These are phyloP conservation scores for Epicauta chinensis DNA, from an alignment of 1,140 invertebrate species.

Conservation along the genomic window DNA sequence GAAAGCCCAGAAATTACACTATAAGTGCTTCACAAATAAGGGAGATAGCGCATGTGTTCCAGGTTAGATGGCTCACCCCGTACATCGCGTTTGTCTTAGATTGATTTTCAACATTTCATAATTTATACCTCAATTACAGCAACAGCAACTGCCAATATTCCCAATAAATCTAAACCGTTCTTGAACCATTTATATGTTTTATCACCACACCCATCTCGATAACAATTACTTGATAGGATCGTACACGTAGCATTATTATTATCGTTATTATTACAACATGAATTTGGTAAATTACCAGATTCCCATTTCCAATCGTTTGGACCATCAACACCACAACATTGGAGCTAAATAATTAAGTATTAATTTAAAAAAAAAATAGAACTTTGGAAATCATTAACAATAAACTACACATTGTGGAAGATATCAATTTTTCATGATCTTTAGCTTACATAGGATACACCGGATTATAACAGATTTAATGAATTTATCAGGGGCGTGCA, in stretches of 20 bases:
- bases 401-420: too few species aligned
- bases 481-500: too few species aligned
- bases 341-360: slow-evolving; percentile 47
- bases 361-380: too few species aligned
- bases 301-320: slow-evolving; percentile 42
- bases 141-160: slow-evolving; percentile 12
- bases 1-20: too few species aligned
- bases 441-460: too few species aligned
- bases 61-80: too few species aligned
- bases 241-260: slow-evolving; percentile 22
- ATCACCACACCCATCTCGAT: slow-evolving; percentile 51
- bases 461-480: too few species aligned
- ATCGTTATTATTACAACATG: slow-evolving; percentile 15
- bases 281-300: slow-evolving; percentile 8
- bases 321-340: slow-evolving; percentile 55
- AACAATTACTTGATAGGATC: slow-evolving; percentile 35
- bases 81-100: slow-evolving; percentile 43
- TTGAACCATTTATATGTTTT: slow-evolving; percentile 14
- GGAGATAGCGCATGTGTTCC: too few species aligned
- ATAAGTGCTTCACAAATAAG: too few species aligned
- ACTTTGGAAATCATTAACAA: too few species aligned
- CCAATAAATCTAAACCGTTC: slow-evolving; percentile 14
- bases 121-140: slow-evolving; percentile 13
- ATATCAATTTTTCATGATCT: too few species aligned
- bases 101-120: not conserved